Evolutionary conservation across 2,888 invertebrate species (phyloP).

Genomic region (Philereme transversata): DNA sequence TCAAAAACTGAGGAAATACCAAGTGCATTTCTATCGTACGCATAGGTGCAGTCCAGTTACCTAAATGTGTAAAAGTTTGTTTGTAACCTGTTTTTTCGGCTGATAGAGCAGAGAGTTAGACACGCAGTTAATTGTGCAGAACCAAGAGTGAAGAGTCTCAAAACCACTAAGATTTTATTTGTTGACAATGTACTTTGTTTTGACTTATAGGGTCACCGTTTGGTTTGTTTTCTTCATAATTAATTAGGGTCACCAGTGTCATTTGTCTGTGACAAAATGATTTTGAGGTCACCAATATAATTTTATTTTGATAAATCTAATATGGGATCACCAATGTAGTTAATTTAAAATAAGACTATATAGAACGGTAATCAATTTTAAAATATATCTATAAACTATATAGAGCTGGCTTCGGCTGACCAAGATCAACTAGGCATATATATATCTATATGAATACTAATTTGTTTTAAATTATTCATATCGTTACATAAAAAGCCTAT

Average conservation of each 20-base stretch:
- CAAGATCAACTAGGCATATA: conserved; percentile 11
- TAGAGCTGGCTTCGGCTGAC: no score
- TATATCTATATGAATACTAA: conserved; percentile 4
- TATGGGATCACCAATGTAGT: not conserved
- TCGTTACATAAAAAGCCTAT: conserved; percentile 20
- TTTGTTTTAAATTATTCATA: conserved; percentile 22
- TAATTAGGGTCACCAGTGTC: no score
- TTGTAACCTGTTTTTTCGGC: not conserved
- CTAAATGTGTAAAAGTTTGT: conserved; percentile 10
- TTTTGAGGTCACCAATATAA: no score
- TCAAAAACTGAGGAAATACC: conserved; percentile 25
- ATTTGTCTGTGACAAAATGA: no score
- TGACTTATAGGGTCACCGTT: no score
- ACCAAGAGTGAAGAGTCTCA: no score
- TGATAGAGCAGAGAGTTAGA: not conserved
- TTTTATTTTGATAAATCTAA: not conserved
- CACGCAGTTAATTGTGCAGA: not conserved
- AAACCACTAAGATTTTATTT: no score
- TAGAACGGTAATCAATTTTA: no score
- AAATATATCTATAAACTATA: no score
- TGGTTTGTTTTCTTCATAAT: no score
- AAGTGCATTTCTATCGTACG: conserved; percentile 5
- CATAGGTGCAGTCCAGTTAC: conserved; percentile 11
- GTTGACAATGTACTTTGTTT: no score
- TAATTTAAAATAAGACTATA: not conserved